Conservation (phyloP, 2,113 vertebrate species). For the Cranoglanis bouderius region DNA sequence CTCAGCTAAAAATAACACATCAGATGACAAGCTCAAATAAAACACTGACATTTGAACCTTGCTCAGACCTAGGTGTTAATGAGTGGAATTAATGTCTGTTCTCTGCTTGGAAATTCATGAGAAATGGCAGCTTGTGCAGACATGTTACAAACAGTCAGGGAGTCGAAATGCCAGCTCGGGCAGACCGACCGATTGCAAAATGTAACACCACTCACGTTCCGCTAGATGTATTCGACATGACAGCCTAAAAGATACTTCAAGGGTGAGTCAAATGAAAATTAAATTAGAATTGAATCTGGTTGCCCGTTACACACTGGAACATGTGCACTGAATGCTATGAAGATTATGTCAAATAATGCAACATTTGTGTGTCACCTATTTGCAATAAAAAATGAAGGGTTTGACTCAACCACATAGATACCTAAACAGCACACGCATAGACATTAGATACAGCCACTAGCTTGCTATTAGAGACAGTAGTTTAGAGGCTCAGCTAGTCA, state of each 20-base stretch:
- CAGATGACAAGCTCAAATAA: no score
- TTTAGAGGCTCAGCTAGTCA: background rate
- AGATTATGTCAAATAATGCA: background rate
- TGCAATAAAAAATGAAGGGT: background rate
- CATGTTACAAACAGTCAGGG: background rate
- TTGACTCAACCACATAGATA: background rate
- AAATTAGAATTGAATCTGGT: background rate
- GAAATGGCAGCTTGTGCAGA: background rate
- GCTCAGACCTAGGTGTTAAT: background rate
- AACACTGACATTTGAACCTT: background rate
- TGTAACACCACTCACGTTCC: background rate
- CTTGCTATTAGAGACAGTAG: background rate
- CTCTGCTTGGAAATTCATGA: background rate
- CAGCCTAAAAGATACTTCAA: background rate
- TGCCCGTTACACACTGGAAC: background rate
- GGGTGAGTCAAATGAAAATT: background rate
- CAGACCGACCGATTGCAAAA: background rate
- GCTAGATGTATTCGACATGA: no score
- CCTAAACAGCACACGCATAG: background rate
- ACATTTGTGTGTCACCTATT: background rate
- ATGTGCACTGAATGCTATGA: background rate
- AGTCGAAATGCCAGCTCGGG: background rate
- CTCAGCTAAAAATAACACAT: background rate
- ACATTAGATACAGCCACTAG: background rate
- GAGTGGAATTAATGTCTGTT: no score